These are phyloP conservation scores for Acholoe squamosa DNA, from an alignment of 2,888 invertebrate genomes.

Conservation along the genomic window DNA sequence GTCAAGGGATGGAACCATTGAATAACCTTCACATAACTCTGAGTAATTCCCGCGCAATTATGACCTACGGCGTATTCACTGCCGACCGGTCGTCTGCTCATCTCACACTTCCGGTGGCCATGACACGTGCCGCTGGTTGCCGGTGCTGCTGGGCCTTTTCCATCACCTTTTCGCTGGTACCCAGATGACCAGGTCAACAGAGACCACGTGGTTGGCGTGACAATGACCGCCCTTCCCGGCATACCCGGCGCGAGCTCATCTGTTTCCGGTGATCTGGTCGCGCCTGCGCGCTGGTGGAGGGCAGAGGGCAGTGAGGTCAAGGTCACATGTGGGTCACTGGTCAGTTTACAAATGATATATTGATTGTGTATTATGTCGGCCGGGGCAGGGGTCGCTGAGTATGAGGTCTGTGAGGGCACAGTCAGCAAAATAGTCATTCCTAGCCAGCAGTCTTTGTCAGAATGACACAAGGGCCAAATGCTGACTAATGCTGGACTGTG, in stretches of 20 bases:
- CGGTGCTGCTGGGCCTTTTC: background rate
- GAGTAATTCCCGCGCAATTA: background rate
- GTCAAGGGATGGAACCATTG: background rate
- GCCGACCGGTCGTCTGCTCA: background rate
- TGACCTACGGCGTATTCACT: background rate
- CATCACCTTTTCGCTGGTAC: background rate
- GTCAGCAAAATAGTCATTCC: too few species aligned
- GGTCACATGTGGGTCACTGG: slow-evolving; percentile 46
- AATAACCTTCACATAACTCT: slow-evolving; percentile 2
- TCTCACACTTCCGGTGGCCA: slow-evolving; percentile 17
- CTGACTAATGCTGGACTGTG: too few species aligned
- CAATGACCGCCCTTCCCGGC: slow-evolving; percentile 51
- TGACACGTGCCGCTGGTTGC: slow-evolving; percentile 4
- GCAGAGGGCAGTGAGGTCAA: slow-evolving; percentile 50
- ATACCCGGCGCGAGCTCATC: slow-evolving; percentile 18
- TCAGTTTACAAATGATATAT: slow-evolving; percentile 55
- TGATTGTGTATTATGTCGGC: slow-evolving; percentile 44
- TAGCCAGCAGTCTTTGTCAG: too few species aligned
- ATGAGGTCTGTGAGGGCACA: too few species aligned
- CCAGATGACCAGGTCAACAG: slow-evolving; percentile 45
- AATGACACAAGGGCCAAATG: too few species aligned
- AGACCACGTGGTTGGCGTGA: slow-evolving; percentile 38
- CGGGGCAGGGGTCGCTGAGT: background rate
- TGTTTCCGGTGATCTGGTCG: slow-evolving; percentile 42
- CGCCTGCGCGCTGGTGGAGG: background rate